Evolutionary conservation across 2,113 vertebrate genomes (phyloP), one percentile per base, ranked within the genome.

Genomic region (Procavia capensis): DNA sequence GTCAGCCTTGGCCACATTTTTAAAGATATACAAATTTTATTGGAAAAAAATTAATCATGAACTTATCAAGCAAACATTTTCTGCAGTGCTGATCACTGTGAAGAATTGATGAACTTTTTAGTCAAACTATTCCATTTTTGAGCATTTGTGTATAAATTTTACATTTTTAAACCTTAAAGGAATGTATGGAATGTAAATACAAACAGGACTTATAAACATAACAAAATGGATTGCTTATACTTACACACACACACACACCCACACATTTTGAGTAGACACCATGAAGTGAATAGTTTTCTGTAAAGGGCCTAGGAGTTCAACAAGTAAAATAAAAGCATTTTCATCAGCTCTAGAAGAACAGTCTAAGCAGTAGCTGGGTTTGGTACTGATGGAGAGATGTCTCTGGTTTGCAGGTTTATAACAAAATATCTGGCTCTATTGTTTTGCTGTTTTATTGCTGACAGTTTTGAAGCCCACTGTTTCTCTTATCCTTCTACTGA

Each of bases 61-160:
- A 88, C 29, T 94, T 94, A 93, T 50, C 29, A 94, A 94, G 72
- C 34, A 82, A 82, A 31, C 16, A 31, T 24, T 87, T 95, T 96
- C 82, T 91, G 20, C 59, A 64, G 41, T 29, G 6, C 10, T 78
- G 66, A 88, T 84, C 81, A 43, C 31, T 97, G 50, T 39, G 43
- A 92, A 94, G 96, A 86, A 0, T 63, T 97, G 66, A 93, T 97
- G 92, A 97, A 87, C n/a, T 47, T 96, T 95, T 95, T 85, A 97
- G 74, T 45, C 90, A 41, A 93, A 84, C 85, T 95, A 98, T 97
- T 88, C 83, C 47, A 41, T 59, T 95, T 85, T 84, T 93, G 84
- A 64, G 31, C 45, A 63, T 20, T 76, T 85, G n/a, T 50, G 4
- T 47, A 96, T 91, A 89, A 9, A 20, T 85, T 94, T 54, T 83